Conservation (phyloP, 2,888 invertebrate species). For the Oxystoma pomonae region DNA sequence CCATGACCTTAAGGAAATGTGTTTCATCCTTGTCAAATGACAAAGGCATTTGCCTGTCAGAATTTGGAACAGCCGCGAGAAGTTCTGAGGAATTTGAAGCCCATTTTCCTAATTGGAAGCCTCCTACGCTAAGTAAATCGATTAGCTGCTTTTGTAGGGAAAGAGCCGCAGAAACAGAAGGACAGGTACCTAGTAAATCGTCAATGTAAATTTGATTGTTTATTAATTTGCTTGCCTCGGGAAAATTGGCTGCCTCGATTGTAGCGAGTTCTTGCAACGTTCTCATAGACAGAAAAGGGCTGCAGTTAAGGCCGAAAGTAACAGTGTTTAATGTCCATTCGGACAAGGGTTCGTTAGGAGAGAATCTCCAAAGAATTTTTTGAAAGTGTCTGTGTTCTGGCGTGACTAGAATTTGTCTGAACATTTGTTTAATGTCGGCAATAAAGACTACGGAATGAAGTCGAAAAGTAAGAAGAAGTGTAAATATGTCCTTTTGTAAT, state of each 20-base stretch:
- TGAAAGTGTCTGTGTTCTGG: constrained; percentile 8
- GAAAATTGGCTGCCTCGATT: constrained; percentile 1
- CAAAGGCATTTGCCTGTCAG: no score
- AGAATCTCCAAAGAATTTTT: constrained; percentile 13
- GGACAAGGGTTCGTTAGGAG: constrained; percentile 5
- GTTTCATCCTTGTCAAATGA: no score
- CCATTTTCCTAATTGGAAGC: no score
- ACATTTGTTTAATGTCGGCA: constrained; percentile 14
- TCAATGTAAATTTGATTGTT: constrained; percentile 9
- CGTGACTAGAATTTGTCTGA: constrained; percentile 3
- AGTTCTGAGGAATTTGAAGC: no score
- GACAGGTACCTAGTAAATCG: constrained; percentile 6
- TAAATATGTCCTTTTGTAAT: constrained; percentile 11
- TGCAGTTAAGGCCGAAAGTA: constrained; percentile 7
- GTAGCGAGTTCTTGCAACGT: constrained; percentile 9
- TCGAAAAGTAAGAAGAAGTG: constrained; percentile 9
- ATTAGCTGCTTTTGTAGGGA: constrained; percentile 5
- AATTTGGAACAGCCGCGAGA: no score
- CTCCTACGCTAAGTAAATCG: not conserved
- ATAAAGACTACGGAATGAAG: constrained; percentile 7
- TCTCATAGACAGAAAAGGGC: constrained; percentile 8
- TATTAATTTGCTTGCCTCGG: constrained; percentile 4
- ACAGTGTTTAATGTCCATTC: constrained; percentile 10
- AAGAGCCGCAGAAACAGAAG: constrained; percentile 5
- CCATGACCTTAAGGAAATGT: no score